These are phyloP conservation scores for Lathamus discolor DNA, from an alignment of 2,113 vertebrate genomes.

Conservation along the genomic window DNA sequence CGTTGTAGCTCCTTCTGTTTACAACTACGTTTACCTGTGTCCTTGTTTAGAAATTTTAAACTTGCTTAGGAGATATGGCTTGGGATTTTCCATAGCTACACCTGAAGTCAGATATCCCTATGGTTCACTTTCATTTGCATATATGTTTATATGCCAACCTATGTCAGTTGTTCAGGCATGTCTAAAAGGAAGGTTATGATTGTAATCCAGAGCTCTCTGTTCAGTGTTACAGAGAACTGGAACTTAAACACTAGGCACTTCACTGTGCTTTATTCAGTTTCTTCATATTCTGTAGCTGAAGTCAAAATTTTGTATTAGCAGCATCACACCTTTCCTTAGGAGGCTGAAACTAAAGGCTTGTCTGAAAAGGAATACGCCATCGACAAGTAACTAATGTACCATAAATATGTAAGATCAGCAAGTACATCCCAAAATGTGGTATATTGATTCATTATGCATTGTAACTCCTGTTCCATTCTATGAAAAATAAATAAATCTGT, in stretches of 20 bases:
- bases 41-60: not conserved
- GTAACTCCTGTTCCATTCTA: not conserved
- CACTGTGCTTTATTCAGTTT: not conserved
- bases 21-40: not conserved
- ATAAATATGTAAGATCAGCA: not conserved
- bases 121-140: not conserved
- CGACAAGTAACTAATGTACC: not conserved
- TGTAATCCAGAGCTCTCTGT: not conserved
- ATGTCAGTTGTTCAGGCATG: not conserved
- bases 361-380: not conserved
- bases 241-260: not conserved
- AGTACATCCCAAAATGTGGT: not conserved
- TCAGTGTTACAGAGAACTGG: not conserved
- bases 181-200: not conserved
- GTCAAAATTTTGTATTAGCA: not conserved
- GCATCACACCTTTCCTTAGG: not conserved
- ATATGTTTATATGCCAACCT: rapidly evolving
- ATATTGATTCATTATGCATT: not conserved
- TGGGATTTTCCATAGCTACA: not conserved
- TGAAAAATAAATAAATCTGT: not conserved
- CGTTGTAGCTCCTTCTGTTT: not conserved
- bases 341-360: not conserved
- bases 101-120: not conserved
- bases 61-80: rapidly evolving
- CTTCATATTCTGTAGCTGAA: not conserved